A percentile compares a stretch with the other conserved stretches of the same genome.
phyloP scores from a whole-genome alignment of 2,888 invertebrate species.

The Drosophila austrosaltans region DNA sequence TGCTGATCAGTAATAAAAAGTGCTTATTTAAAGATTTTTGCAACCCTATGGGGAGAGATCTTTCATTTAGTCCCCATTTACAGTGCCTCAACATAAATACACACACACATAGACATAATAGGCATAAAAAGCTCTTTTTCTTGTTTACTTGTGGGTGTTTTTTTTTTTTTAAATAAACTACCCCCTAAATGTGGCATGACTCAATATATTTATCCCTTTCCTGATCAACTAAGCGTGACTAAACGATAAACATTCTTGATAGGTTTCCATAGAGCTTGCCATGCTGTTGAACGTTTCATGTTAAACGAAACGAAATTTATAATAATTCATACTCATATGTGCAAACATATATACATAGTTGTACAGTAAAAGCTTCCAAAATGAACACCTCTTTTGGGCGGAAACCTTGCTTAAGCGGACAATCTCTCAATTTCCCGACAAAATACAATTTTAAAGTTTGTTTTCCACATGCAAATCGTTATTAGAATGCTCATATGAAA shows the following conservation, averaged over 20 bases:
- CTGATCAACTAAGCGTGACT: slow-evolving; percentile 19
- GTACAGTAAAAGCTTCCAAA: too few species aligned
- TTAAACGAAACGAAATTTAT: neutral
- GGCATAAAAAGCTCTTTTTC: slow-evolving; percentile 2
- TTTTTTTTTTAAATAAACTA: slow-evolving; percentile 19
- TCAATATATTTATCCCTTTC: neutral
- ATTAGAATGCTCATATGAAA: too few species aligned
- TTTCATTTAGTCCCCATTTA: neutral
- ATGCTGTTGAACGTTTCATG: neutral
- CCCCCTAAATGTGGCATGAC: slow-evolving; percentile 15
- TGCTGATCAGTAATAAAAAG: too few species aligned
- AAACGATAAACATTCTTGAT: neutral
- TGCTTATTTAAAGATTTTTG: too few species aligned
- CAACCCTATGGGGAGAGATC: neutral
- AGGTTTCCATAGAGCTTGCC: slow-evolving; percentile 10
- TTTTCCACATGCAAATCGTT: too few species aligned
- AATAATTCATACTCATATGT: neutral
- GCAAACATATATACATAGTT: too few species aligned
- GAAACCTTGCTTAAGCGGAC: too few species aligned
- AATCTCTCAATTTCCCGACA: too few species aligned
- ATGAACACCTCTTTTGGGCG: too few species aligned
- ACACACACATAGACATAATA: neutral
- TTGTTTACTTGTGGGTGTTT: too few species aligned
- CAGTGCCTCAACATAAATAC: neutral
- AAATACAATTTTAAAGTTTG: too few species aligned